These are phyloP conservation scores for Gryon sp. DNA, from an alignment of 1,140 invertebrate species.

Conservation along the genomic window DNA sequence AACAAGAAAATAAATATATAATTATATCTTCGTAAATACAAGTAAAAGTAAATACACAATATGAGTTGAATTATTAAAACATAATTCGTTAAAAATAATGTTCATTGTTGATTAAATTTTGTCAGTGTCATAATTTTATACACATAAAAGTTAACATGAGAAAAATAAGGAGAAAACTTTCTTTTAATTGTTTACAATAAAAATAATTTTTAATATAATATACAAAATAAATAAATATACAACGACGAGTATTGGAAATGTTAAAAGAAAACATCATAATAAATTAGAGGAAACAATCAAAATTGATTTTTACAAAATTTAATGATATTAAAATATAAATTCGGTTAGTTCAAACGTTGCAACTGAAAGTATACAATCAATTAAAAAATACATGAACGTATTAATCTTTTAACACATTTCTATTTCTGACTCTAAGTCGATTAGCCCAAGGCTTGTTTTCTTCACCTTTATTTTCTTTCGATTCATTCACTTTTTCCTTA, in stretches of 20 bases:
- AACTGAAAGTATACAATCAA: conserved; percentile 34
- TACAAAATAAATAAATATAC: too few species aligned
- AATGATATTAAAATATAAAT: too few species aligned
- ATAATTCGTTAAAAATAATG: neutral
- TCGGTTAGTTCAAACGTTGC: conserved; percentile 13
- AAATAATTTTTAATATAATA: too few species aligned
- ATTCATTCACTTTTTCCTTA: conserved; percentile 33
- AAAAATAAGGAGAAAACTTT: too few species aligned
- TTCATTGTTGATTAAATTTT: too few species aligned
- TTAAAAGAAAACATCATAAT: too few species aligned
- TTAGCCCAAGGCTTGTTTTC: conserved; percentile 32
- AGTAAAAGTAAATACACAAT: conserved; percentile 38
- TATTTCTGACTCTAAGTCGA: conserved; percentile 49
- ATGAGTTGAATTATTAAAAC: conserved; percentile 5
- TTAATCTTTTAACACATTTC: conserved; percentile 53
- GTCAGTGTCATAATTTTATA: too few species aligned
- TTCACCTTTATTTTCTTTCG: conserved; percentile 60
- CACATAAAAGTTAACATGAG: too few species aligned
- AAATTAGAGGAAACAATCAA: too few species aligned
- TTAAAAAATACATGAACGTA: conserved; percentile 42
- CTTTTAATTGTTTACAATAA: too few species aligned
- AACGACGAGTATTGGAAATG: too few species aligned
- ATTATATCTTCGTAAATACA: neutral
- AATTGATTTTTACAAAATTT: too few species aligned
- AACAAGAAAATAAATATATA: conserved; percentile 44